phyloP scores from a whole-genome alignment of 2,797 vertebrate species.

The Parambassis ranga region DNA sequence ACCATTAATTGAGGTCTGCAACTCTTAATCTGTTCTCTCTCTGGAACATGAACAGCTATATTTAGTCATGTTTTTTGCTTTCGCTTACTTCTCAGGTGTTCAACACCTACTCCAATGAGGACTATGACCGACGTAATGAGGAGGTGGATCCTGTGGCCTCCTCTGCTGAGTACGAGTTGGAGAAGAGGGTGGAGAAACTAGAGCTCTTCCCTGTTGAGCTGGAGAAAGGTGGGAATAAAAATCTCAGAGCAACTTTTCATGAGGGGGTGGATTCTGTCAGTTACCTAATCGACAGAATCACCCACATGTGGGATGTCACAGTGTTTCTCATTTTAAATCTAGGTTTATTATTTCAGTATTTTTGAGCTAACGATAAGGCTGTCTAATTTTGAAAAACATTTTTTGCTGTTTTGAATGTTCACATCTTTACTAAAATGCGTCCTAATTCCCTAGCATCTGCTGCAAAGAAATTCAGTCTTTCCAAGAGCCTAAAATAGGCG shows the following conservation, averaged over 20 bases:
- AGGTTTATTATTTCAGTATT: background rate
- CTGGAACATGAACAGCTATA: background rate
- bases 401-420: no score
- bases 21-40: background rate
- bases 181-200: conserved; percentile 98
- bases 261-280: conserved; percentile 23
- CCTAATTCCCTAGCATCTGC: background rate
- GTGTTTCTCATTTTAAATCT: conserved; percentile 2
- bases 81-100: conserved; percentile 85
- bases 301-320: conserved; percentile 7
- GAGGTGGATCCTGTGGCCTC: conserved; percentile 97
- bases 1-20: background rate
- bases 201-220: conserved; percentile 97
- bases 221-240: conserved; percentile 88
- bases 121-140: conserved; percentile 96
- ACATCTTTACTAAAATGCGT: no score
- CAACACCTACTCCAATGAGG: conserved; percentile 97
- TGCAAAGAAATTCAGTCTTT: conserved; percentile 1
- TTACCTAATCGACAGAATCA: conserved; percentile 31
- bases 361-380: background rate
- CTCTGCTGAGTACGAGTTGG: conserved; percentile 98
- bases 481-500: conserved; percentile 32
- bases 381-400: background rate
- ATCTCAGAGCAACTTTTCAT: conserved; percentile 9
- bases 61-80: background rate